Base-by-base conservation (phyloP, 2,888 invertebrate genomes). In the Aphidius colemani region DNA sequence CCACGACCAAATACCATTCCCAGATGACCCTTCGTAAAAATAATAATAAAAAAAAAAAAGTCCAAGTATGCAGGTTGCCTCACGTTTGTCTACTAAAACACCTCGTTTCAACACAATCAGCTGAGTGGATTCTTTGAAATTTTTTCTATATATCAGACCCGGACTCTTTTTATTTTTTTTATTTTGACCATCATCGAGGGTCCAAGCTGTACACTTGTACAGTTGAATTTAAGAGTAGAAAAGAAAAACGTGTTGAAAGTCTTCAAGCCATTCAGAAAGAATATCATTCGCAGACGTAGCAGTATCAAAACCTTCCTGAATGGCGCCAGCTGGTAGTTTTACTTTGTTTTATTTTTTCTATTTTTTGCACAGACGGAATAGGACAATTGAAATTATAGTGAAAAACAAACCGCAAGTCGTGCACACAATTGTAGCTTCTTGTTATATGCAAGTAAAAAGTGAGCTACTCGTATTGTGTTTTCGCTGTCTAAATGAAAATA, bases 91-190 rank as follows among this genome's bases (percentile, higher is more conserved):
- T 41, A 53, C 11, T 40, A 40, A 7, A 53, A 7, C 53, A 53
- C 53, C 53, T 53, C 53, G 60, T 67, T 69, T 67, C 66, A 65
- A 65, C 67, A 66, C 66, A 69, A 69, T 69, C 69, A 67, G 69
- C 65, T 69, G 69, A 69, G 69, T 69, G 69, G 67, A 66, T 66
- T 60, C 59, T 55, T 63, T 13, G 57, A 65, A 66, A 67, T 63
- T 61, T 64, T 62, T 63, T 65, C 65, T 59, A 48, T 50, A 45
- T 43, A 6, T 39, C 40, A 51, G 10, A 39, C 30, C 39, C 18
- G 13, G 8, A 11, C 30, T 40, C 7, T 51, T 40, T 18, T 18
- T 18, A 43, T 59, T 50, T 43, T 43, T 41, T 50, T 10, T 10
- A 43, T 50, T 13, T 18, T n/a, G 10, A 18, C 7, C 18, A 43